Percentiles rank a stretch among this genome's conserved stretches.
Conservation (phyloP, 2,888 invertebrate species). For the Oscheius onirici region DNA sequence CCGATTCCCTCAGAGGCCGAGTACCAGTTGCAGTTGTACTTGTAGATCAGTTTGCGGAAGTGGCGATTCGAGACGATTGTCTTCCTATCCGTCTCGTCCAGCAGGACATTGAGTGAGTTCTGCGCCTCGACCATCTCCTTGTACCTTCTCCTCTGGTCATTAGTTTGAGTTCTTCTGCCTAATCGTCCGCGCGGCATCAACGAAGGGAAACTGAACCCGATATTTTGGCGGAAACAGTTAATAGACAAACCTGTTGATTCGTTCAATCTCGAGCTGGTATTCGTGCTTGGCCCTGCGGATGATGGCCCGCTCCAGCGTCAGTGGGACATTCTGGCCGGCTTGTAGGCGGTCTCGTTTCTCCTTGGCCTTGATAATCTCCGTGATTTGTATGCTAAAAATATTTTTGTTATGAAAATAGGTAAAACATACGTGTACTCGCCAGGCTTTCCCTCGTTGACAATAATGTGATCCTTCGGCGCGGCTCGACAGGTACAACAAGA, state of each 20-base stretch:
- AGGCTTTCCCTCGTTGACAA: not conserved
- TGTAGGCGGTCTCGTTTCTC: not conserved
- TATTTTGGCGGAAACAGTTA: not conserved
- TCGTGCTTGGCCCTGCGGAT: not conserved
- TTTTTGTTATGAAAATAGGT: not conserved
- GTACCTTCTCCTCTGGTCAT: not conserved
- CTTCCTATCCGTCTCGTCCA: conserved; percentile 8
- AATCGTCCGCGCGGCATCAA: not conserved
- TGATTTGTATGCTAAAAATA: not conserved
- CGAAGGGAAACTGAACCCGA: too few relatives aligned
- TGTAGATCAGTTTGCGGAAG: conserved; percentile 9
- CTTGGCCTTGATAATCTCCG: not conserved
- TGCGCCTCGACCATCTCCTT: not conserved
- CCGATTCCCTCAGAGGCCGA: not conserved
- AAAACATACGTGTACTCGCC: not conserved
- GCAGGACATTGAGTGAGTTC: not conserved
- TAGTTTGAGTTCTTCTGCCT: not conserved
- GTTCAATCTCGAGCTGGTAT: not conserved
- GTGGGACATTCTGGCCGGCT: not conserved
- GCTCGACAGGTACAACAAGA: not conserved
- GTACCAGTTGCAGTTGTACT: not conserved
- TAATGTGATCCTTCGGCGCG: not conserved
- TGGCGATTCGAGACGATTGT: not conserved
- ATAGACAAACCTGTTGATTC: not conserved
- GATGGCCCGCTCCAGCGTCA: not conserved